Conservation (phyloP, 2,888 invertebrate species). For the Malthinus seriepunctatus region DNA sequence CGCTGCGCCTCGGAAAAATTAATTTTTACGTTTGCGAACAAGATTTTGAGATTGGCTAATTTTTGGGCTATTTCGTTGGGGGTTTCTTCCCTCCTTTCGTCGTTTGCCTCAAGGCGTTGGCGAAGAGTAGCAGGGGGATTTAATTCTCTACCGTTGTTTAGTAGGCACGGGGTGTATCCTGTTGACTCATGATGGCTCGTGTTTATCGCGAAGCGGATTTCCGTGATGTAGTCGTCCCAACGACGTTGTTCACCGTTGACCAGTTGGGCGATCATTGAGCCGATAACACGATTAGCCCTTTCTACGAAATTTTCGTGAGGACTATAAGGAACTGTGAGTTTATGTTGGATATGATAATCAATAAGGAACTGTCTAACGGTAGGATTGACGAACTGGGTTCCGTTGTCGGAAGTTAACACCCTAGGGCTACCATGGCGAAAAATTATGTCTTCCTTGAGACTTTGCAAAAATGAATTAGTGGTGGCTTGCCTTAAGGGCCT, state of each 20-base stretch:
- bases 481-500: conserved; percentile 32
- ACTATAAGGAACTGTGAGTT: no score
- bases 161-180: conserved; percentile 35
- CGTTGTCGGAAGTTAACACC: conserved; percentile 38
- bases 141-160: conserved; percentile 35
- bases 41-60: not conserved
- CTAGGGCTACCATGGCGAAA: conserved; percentile 21
- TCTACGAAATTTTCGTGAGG: conserved; percentile 46
- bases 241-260: conserved; percentile 37
- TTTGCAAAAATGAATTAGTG: conserved; percentile 13
- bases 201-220: conserved; percentile 39
- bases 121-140: not conserved
- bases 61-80: not conserved
- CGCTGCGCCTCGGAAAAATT: not conserved
- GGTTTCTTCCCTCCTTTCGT: not conserved
- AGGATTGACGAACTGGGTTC: conserved; percentile 33
- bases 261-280: conserved; percentile 43
- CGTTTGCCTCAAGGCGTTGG: no score
- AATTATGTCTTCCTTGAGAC: conserved; percentile 15
- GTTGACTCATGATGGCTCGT: conserved; percentile 35
- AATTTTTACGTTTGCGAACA: not conserved
- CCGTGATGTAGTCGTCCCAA: conserved; percentile 36
- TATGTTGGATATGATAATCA: not conserved
- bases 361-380: not conserved
- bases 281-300: conserved; percentile 39